A percentile compares a stretch with the other conserved stretches of the same genome.
phyloP scores from a whole-genome alignment of 2,113 vertebrate genomes.

The Anhinga rufa region DNA sequence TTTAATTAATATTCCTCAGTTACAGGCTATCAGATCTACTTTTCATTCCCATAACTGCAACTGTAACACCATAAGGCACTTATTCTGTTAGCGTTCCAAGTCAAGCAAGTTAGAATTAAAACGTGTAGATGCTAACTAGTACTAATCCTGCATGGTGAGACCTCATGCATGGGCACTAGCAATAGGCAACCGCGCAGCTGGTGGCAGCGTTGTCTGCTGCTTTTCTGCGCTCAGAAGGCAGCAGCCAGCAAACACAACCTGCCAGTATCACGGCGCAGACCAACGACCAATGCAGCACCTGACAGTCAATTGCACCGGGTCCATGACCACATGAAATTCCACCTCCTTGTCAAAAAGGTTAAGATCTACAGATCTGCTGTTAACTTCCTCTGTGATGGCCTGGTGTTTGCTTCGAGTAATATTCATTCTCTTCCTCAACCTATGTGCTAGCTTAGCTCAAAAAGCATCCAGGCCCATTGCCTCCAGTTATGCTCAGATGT shows the following conservation, averaged over 20 bases:
- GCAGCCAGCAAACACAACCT: not conserved
- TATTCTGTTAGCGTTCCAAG: not conserved
- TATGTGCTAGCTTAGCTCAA: not conserved
- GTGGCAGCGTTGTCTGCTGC: not conserved
- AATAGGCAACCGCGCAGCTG: not conserved
- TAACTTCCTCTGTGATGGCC: not conserved
- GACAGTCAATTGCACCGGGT: not conserved
- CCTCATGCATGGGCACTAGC: rapidly evolving
- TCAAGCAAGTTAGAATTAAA: not conserved
- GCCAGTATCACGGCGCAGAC: not conserved
- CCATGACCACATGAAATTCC: not conserved
- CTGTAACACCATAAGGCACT: not conserved
- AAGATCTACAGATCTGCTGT: not conserved
- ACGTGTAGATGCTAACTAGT: not conserved
- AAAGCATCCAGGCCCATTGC: not conserved
- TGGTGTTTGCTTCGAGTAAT: not conserved
- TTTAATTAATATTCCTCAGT: not conserved
- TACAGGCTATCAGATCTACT: not conserved
- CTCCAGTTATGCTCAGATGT: not conserved
- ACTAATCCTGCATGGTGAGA: not conserved
- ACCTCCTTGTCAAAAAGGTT: not conserved
- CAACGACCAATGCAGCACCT: not conserved
- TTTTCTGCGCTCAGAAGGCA: not conserved
- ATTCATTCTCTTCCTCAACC: not conserved
- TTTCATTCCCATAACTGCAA: not conserved